Evolutionary conservation across 2,888 invertebrate species (phyloP).

Genomic region (Argyresthia albistria): DNA sequence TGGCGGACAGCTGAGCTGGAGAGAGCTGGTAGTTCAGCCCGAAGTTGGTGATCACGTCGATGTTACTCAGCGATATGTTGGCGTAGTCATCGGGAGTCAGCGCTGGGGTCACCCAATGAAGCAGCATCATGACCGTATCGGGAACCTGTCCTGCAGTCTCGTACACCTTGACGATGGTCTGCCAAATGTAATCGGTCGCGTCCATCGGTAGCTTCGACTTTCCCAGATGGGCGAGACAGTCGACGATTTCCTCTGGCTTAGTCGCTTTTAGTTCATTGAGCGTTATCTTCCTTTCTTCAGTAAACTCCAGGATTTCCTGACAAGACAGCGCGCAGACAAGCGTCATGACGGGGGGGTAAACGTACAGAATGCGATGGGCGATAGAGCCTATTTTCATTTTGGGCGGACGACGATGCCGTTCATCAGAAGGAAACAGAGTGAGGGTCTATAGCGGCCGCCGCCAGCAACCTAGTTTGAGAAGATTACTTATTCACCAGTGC

Average conservation of each 20-base stretch:
- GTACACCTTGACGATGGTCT: conserved; percentile 32
- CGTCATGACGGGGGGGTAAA: conserved; percentile 1
- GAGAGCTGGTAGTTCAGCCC: conserved; percentile 59
- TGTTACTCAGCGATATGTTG: conserved; percentile 63
- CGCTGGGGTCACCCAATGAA: conserved; percentile 62
- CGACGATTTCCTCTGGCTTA: conserved; percentile 33
- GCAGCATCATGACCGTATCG: conserved; percentile 38
- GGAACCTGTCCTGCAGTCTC: conserved; percentile 48
- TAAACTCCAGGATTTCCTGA: conserved; percentile 30
- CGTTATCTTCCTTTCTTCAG: conserved; percentile 23
- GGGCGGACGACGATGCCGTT: too few species aligned
- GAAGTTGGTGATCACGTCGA: conserved; percentile 70
- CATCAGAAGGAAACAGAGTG: too few species aligned
- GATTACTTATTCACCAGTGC: too few species aligned
- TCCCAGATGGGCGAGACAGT: conserved; percentile 45
- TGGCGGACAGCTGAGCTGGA: conserved; percentile 45
- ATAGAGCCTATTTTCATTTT: too few species aligned
- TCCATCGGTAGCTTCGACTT: conserved; percentile 26
- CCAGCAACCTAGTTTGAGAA: too few species aligned
- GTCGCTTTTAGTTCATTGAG: conserved; percentile 29
- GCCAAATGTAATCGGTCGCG: conserved; percentile 50
- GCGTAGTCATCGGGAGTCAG: conserved; percentile 56
- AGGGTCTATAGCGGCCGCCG: too few species aligned
- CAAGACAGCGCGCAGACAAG: conserved; percentile 24
- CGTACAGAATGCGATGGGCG: too few species aligned